Conservation (phyloP, 2,888 invertebrate species). For the Artemia sinica region DNA sequence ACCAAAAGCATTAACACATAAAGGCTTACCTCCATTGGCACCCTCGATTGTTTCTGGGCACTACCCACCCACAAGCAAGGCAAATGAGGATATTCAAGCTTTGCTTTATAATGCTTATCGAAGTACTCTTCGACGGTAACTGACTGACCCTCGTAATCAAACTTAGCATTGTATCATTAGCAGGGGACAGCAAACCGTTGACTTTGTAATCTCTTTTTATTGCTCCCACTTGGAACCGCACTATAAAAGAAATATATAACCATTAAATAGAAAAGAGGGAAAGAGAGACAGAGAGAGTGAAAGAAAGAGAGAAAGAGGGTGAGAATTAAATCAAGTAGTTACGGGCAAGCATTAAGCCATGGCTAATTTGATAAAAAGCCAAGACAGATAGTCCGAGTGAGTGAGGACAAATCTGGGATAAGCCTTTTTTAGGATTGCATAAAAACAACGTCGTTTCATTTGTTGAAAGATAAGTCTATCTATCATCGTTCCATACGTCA, state of each 20-base stretch:
- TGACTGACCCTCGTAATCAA: conserved; percentile 25
- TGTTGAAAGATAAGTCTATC: no score
- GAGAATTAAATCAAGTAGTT: no score
- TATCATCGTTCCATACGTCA: no score
- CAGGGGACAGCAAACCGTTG: conserved; percentile 32
- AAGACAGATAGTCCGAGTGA: no score
- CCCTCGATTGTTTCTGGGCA: conserved; percentile 44
- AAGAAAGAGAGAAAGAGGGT: no score
- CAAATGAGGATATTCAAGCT: conserved; percentile 45
- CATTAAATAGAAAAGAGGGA: no score
- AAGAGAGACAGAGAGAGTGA: no score
- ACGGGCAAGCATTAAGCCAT: no score
- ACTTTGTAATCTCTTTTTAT: conserved; percentile 35
- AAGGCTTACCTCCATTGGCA: conserved; percentile 54
- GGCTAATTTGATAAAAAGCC: no score
- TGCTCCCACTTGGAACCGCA: conserved; percentile 20
- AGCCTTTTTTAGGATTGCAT: no score
- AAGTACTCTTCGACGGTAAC: conserved; percentile 39
- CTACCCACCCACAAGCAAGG: conserved; percentile 71
- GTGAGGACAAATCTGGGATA: no score
- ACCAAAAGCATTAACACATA: neutral
- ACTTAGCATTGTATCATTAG: conserved; percentile 28
- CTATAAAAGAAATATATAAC: neutral
- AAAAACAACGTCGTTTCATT: no score
- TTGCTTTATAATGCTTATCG: conserved; percentile 32